Percentiles rank a stretch among this genome's conserved stretches.
phyloP scores from a whole-genome alignment of 1,140 invertebrate species.

The Pomacea maculata region DNA sequence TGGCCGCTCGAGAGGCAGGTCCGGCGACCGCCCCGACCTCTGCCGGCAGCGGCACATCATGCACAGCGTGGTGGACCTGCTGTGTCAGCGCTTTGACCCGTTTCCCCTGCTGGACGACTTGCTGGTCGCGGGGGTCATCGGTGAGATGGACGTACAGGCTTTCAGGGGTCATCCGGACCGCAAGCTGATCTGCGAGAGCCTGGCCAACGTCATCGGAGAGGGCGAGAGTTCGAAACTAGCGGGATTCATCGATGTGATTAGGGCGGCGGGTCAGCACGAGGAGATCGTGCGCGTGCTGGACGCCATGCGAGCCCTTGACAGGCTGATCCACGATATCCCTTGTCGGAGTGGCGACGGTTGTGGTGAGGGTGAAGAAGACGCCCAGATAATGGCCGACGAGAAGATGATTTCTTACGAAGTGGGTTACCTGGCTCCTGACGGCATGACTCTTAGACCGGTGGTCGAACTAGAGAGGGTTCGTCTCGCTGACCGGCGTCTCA shows the following conservation, averaged over 20 bases:
- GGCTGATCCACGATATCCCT: constrained; percentile 50
- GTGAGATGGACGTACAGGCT: constrained; percentile 40
- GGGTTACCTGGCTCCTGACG: constrained; percentile 50
- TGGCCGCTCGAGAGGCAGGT: constrained; percentile 35
- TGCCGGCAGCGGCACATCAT: constrained; percentile 52
- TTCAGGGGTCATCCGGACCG: constrained; percentile 51
- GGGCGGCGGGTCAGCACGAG: constrained; percentile 31
- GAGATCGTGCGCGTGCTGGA: constrained; percentile 47
- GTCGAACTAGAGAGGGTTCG: constrained; percentile 53
- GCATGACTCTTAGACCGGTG: constrained; percentile 47
- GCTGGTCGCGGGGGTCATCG: constrained; percentile 38
- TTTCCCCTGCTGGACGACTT: constrained; percentile 47
- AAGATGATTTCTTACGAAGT: constrained; percentile 56
- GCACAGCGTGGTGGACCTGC: constrained; percentile 49
- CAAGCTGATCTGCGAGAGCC: constrained; percentile 51
- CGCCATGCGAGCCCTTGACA: constrained; percentile 52
- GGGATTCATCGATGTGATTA: constrained; percentile 49
- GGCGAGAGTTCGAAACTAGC: constrained; percentile 40
- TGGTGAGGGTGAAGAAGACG: not conserved
- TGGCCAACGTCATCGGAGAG: constrained; percentile 47
- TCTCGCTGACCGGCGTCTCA: constrained; percentile 39
- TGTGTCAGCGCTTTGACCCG: constrained; percentile 54
- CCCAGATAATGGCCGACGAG: constrained; percentile 48
- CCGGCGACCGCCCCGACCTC: constrained; percentile 37
- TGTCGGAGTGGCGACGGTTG: constrained; percentile 27